Percentiles rank a stretch among this genome's conserved stretches.
Evolutionary conservation across 2,797 vertebrate species (phyloP).

Genomic region (Pyrocephalus nanus): DNA sequence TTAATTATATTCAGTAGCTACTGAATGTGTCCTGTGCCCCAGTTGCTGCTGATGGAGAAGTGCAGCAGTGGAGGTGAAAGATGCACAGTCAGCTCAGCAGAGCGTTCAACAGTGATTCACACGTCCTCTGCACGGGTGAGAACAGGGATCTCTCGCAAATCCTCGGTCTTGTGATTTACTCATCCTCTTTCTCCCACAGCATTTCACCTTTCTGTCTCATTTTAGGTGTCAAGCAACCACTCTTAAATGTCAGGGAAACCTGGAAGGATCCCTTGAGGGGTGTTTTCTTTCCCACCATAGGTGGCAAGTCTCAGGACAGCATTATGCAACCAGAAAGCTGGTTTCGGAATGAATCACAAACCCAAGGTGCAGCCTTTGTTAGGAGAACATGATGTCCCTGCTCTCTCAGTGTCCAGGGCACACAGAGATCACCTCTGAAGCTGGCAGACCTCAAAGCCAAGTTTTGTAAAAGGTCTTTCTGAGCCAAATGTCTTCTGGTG

Average conservation of each 20-base stretch:
- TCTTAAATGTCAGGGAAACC: neutral
- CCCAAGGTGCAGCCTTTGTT: neutral
- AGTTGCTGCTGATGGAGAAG: slow-evolving; percentile 22
- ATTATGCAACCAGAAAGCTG: neutral
- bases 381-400: neutral
- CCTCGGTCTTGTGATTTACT: neutral
- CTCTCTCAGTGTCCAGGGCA: neutral
- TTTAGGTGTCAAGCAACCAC: neutral
- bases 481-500: neutral
- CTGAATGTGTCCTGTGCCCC: slow-evolving; percentile 58
- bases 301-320: neutral
- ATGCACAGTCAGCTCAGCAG: slow-evolving; percentile 48
- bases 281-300: neutral
- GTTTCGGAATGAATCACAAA: neutral
- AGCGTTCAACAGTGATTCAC: slow-evolving; percentile 21
- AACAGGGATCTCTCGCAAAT: neutral
- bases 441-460: neutral
- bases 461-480: neutral
- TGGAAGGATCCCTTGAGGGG: neutral
- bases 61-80: slow-evolving; percentile 33
- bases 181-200: neutral
- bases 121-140: neutral
- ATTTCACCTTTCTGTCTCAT: neutral
- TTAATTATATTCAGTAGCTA: slow-evolving; percentile 65
- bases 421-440: neutral